A percentile compares a stretch with the other conserved stretches of the same genome.
Conservation (phyloP, 2,888 invertebrate genomes). For the Ophioninae sp. region DNA sequence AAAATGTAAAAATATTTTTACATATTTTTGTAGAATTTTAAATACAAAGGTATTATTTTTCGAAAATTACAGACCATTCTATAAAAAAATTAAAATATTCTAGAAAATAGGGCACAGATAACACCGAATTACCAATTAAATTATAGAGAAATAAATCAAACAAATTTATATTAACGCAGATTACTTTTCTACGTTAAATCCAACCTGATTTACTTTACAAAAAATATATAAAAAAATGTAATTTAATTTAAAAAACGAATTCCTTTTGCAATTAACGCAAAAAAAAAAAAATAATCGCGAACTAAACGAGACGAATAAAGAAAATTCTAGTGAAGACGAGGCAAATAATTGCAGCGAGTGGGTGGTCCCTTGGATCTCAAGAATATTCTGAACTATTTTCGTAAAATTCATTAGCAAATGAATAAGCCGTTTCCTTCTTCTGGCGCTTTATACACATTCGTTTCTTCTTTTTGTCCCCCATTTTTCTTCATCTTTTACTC, state of each 20-base stretch:
- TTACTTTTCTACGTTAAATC: not conserved
- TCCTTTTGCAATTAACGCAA: not conserved
- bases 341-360: constrained; percentile 72
- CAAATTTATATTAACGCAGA: not conserved
- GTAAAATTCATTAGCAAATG: constrained; percentile 75
- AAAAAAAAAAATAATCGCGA: not conserved
- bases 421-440: constrained; percentile 58
- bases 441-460: not conserved
- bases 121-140: not conserved
- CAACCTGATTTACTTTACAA: not conserved
- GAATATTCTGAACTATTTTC: constrained; percentile 58
- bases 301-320: not conserved
- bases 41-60: not conserved
- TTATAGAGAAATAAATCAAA: not conserved
- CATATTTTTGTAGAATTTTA: too few species aligned
- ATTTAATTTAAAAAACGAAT: not conserved
- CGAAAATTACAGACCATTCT: not conserved
- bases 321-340: constrained; percentile 49
- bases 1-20: too few species aligned
- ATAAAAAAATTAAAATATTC: not conserved
- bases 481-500: constrained; percentile 27
- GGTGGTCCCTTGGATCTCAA: constrained; percentile 25
- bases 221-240: not conserved
- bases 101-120: not conserved
- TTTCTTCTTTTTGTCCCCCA: constrained; percentile 15